phyloP scores from a whole-genome alignment of 2,888 invertebrate genomes.

The Xanthia togata region DNA sequence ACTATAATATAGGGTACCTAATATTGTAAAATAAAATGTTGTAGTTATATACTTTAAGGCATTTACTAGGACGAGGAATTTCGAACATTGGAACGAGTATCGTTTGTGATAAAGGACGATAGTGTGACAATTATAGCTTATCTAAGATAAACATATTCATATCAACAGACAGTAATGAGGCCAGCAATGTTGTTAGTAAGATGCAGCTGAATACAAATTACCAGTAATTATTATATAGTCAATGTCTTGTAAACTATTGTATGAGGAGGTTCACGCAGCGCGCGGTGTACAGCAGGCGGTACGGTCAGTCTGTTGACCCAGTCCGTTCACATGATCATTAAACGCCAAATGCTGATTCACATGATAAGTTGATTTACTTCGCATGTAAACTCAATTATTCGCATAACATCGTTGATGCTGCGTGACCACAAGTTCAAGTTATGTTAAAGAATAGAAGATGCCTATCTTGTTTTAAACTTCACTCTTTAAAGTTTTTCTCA shows the following conservation, averaged over 20 bases:
- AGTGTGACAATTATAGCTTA: constrained; percentile 46
- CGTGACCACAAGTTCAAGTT: constrained; percentile 10
- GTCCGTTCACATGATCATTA: constrained; percentile 25
- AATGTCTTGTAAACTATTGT: neutral
- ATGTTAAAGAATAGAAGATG: constrained; percentile 5
- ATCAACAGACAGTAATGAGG: constrained; percentile 50
- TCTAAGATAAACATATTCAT: constrained; percentile 52
- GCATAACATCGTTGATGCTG: constrained; percentile 7
- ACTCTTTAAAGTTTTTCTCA: constrained; percentile 16
- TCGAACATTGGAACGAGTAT: neutral
- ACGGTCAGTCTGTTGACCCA: constrained; percentile 9
- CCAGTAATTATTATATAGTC: constrained; percentile 2
- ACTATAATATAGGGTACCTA: constrained; percentile 24
- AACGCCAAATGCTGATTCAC: constrained; percentile 14
- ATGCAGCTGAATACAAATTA: constrained; percentile 19
- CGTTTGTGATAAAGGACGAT: constrained; percentile 33
- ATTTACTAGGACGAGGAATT: constrained; percentile 4
- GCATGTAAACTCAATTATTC: constrained; percentile 40
- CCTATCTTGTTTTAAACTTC: constrained; percentile 15
- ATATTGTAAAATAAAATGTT: constrained; percentile 1
- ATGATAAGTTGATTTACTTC: constrained; percentile 27
- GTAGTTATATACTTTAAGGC: neutral
- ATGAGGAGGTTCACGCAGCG: neutral
- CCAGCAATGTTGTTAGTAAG: constrained; percentile 30
- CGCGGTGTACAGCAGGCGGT: neutral